Percentiles rank a stretch among this genome's conserved stretches.
These are phyloP conservation scores for Aporophyla nigra DNA, from an alignment of 2,888 invertebrate genomes.

Conservation along the genomic window DNA sequence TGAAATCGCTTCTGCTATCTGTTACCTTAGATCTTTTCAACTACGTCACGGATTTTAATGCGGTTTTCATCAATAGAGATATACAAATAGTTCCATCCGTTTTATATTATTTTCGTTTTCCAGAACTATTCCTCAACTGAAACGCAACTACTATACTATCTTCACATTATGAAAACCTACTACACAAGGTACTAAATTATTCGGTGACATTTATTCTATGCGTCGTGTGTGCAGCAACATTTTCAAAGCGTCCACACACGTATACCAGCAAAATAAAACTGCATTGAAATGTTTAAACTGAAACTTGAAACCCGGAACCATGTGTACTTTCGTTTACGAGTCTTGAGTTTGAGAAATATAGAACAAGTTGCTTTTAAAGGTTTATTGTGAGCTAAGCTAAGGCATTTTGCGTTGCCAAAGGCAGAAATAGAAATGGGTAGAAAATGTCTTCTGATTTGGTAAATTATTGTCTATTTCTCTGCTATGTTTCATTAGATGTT, in stretches of 20 bases:
- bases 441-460: neutral
- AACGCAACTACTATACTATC: neutral
- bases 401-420: neutral
- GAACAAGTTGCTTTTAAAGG: slow-evolving; percentile 32
- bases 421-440: neutral
- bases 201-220: slow-evolving; percentile 38
- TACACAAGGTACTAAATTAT: slow-evolving; percentile 30
- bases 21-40: no score
- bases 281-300: slow-evolving; percentile 63
- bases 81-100: neutral
- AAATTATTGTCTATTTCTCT: neutral
- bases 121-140: neutral
- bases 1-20: no score
- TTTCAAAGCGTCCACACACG: slow-evolving; percentile 42
- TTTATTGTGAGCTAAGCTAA: slow-evolving; percentile 20
- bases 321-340: slow-evolving; percentile 53
- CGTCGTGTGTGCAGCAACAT: slow-evolving; percentile 40
- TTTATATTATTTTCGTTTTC: neutral
- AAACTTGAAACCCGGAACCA: slow-evolving; percentile 50
- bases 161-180: slow-evolving; percentile 1
- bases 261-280: slow-evolving; percentile 57
- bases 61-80: no score
- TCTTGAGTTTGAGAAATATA: slow-evolving; percentile 46
- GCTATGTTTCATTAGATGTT: neutral
- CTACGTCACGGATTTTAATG: no score